These are phyloP conservation scores for Bradypodion ventrale DNA, from an alignment of 2,797 vertebrate species.

Conservation along the genomic window DNA sequence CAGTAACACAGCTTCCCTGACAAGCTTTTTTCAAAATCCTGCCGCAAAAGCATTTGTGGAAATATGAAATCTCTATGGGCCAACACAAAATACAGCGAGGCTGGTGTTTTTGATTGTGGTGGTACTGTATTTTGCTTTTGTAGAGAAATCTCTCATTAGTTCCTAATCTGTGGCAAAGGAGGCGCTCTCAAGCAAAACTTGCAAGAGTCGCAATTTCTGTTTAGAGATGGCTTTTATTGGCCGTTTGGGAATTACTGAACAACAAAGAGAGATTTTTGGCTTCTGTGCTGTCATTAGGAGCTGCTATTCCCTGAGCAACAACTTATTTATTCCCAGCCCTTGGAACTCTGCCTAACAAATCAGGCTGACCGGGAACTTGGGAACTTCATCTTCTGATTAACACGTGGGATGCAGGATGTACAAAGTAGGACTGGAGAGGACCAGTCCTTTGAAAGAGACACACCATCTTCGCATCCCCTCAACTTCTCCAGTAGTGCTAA, in stretches of 20 bases:
- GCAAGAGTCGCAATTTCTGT: constrained; percentile 36
- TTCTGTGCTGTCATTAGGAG: constrained; percentile 19
- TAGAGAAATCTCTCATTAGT: not conserved
- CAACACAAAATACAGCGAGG: constrained; percentile 1
- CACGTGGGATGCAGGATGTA: not conserved
- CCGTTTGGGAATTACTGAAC: constrained; percentile 58
- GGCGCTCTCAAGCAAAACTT: constrained; percentile 6
- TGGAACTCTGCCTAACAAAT: constrained; percentile 18
- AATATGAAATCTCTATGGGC: constrained; percentile 16
- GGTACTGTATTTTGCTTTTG: not conserved
- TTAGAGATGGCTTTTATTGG: constrained; percentile 48
- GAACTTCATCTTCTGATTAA: not conserved
- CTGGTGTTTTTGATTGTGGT: not conserved
- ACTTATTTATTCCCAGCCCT: constrained; percentile 16
- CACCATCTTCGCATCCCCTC: not conserved
- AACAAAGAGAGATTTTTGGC: constrained; percentile 51
- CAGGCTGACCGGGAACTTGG: not conserved
- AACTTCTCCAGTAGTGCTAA: not conserved
- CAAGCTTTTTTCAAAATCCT: not conserved
- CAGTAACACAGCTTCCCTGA: not conserved
- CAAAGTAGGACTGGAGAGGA: not conserved
- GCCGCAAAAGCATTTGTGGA: constrained; percentile 1
- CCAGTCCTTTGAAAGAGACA: not conserved
- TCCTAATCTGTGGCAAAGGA: constrained; percentile 35
- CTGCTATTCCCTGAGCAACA: not conserved